Conservation (phyloP, 2,113 vertebrate genomes). For the Oncorhynchus gorbuscha region DNA sequence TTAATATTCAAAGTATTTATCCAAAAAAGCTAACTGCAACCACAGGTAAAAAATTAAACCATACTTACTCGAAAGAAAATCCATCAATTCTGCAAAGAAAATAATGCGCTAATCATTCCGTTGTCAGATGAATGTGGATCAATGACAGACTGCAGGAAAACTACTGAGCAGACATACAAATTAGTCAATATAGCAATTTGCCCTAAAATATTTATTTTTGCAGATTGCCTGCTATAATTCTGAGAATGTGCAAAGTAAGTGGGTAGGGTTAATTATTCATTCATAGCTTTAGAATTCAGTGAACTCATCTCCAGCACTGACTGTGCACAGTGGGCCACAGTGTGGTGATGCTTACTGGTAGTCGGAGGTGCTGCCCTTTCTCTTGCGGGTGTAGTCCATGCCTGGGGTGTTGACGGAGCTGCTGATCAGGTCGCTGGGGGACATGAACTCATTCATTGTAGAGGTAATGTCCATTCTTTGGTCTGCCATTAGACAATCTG, state of each 20-base stretch:
- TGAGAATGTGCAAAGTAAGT: too few species aligned
- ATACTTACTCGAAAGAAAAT: conserved; percentile 94
- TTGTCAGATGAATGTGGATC: not conserved
- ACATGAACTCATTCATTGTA: conserved; percentile 98
- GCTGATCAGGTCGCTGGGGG: conserved; percentile 92
- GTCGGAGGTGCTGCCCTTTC: conserved; percentile 94
- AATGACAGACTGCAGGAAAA: too few species aligned
- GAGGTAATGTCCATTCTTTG: conserved; percentile 99
- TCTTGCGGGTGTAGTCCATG: conserved; percentile 94
- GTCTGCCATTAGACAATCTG: conserved; percentile 97
- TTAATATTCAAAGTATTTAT: not conserved
- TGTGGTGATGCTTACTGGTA: conserved; percentile 84
- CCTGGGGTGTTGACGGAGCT: conserved; percentile 86
- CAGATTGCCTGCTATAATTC: not conserved
- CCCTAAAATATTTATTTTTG: not conserved
- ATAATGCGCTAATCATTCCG: conserved; percentile 33
- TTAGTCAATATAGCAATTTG: too few species aligned
- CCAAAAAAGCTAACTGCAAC: too few species aligned
- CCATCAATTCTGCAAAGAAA: conserved; percentile 87
- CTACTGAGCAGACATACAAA: too few species aligned
- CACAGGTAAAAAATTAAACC: too few species aligned
- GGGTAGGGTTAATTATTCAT: too few species aligned
- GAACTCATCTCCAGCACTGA: too few species aligned
- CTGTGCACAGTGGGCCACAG: too few species aligned
- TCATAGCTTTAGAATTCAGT: too few species aligned